Evolutionary conservation across 2,113 vertebrate species (phyloP), one percentile per base, ranked within the genome.

Genomic region (Vimba vimba): DNA sequence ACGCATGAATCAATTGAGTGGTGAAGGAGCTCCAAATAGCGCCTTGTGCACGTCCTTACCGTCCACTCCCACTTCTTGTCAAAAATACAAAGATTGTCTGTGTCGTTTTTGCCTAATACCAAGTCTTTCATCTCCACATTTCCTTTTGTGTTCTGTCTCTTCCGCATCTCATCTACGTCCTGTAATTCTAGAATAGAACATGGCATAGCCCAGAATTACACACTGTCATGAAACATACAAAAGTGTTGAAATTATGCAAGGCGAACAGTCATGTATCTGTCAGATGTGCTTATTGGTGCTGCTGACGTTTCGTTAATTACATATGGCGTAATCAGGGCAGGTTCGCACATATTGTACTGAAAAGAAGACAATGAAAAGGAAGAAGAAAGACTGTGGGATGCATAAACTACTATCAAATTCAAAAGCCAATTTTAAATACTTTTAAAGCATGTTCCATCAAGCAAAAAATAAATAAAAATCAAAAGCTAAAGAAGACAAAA

Each of bases 281-380:
- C 88, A 85, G 68, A 69, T 52, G 39, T 81, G 57, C 84, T 86
- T 86, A 78, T 84, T 84, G 79, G 86, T 60, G 62, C 69, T 12
- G 17, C 21, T 69, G 77, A 82, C 45, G 10, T 86, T 86, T 83
- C 3, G 39, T 66, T 90, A 92, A 92, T 91, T 89, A 73, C 87
- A 82, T 50, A 36, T 89, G 89, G 80, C 87, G 23, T 87, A 91
- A 92, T 86, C 75, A 84, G 87, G 90, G 83, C 88, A 88, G 74
- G 69, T 85, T 89, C 71, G 43, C 27, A 30, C 62, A 19, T 79
- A 79, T 68, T 79, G 30, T 36, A 27, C 30, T 57, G 13, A 79
- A 78, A 19, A 19, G 25, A 85, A 59, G 64, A 78, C 36, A 45
- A 52, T 59, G 47, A 80, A 23, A 59, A 19, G 33, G 50, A 83